A percentile compares a stretch with the other conserved stretches of the same genome.
These are phyloP conservation scores for Amblyjoppa fuscipennis DNA, from an alignment of 2,888 invertebrate species.

Conservation along the genomic window DNA sequence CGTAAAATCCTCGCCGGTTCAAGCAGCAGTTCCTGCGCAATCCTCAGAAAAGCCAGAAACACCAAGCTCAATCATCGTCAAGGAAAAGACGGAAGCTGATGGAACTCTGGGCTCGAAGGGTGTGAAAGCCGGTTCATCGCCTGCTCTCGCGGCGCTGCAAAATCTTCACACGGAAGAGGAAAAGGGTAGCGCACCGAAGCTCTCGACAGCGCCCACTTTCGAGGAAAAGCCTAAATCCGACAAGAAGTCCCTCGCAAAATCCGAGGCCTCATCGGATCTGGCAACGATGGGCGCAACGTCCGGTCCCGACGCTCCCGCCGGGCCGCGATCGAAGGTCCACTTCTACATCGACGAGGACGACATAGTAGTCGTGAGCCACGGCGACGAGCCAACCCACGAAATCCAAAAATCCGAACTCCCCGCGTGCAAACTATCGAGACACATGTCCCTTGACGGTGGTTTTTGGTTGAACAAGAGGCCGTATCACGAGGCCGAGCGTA, in stretches of 20 bases:
- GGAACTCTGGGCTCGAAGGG: conserved; percentile 55
- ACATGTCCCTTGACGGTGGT: conserved; percentile 85
- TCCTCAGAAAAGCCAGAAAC: conserved; percentile 27
- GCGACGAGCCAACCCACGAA: conserved; percentile 66
- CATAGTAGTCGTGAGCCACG: conserved; percentile 77
- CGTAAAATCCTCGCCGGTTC: background rate
- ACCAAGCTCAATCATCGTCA: background rate
- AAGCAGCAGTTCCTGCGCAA: conserved; percentile 36
- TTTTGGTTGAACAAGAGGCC: conserved; percentile 88
- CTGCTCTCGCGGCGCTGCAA: conserved; percentile 52
- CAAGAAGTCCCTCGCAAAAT: conserved; percentile 65
- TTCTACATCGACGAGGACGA: conserved; percentile 83
- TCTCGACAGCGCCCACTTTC: conserved; percentile 74
- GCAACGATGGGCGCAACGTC: conserved; percentile 55
- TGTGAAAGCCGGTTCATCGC: conserved; percentile 59
- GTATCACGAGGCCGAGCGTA: conserved; percentile 90
- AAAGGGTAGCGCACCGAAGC: conserved; percentile 78
- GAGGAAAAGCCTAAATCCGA: conserved; percentile 54
- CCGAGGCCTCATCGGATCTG: conserved; percentile 67
- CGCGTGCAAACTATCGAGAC: conserved; percentile 68
- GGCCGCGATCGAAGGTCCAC: conserved; percentile 78
- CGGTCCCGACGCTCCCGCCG: conserved; percentile 61
- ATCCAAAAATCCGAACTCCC: conserved; percentile 17
- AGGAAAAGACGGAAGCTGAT: conserved; percentile 50
- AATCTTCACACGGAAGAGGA: conserved; percentile 75